A percentile compares a stretch with the other conserved stretches of the same genome.
Conservation (phyloP, 2,888 invertebrate species). For the Andricus curvator region DNA sequence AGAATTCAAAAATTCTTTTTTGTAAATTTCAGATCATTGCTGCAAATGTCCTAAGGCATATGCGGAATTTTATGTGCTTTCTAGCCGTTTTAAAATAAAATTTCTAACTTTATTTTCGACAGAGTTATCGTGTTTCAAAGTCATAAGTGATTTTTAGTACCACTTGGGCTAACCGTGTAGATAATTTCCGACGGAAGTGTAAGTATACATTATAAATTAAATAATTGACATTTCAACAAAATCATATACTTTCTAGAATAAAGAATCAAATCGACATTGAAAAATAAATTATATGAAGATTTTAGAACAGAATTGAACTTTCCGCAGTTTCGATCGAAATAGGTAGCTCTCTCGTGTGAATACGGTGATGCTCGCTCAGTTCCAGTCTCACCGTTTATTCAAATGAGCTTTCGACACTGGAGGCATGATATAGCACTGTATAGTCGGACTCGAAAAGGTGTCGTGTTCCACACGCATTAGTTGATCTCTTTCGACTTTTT, state of each 20-base stretch:
- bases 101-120: no score
- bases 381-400: conserved; percentile 56
- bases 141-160: no score
- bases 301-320: conserved; percentile 6
- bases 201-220: neutral
- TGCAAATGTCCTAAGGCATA: no score
- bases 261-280: neutral
- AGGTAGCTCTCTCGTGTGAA: conserved; percentile 28
- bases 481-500: conserved; percentile 15
- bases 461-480: conserved; percentile 44
- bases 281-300: neutral
- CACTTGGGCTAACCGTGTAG: no score
- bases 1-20: no score
- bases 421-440: conserved; percentile 52
- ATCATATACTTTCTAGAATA: neutral
- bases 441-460: conserved; percentile 36
- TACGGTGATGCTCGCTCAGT: conserved; percentile 40
- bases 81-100: no score
- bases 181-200: no score
- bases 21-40: no score
- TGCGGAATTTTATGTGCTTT: no score
- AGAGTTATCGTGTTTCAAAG: no score
- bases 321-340: conserved; percentile 44
- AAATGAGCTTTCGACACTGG: conserved; percentile 62
- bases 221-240: neutral